Percentiles rank a stretch among this genome's conserved stretches.
phyloP scores from a whole-genome alignment of 2,888 invertebrate genomes.

The Caenorhabditis sulstoni region DNA sequence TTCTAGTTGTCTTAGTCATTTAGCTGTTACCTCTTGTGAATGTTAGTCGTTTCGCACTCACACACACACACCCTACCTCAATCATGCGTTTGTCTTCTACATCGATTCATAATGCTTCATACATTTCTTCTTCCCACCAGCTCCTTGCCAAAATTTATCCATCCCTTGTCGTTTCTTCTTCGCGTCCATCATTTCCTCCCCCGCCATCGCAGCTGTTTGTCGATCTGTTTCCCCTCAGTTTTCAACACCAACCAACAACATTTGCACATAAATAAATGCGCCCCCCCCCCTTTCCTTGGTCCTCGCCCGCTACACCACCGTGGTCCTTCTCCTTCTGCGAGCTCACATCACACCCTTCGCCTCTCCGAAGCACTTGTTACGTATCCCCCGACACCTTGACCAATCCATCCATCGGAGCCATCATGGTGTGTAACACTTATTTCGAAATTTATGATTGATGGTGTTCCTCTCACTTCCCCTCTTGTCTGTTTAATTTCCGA shows the following conservation, averaged over 20 bases:
- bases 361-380: conserved; percentile 51
- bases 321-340: not conserved
- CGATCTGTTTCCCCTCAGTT: conserved; percentile 8
- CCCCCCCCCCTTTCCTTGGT: conserved; percentile 23
- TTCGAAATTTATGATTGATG: conserved; percentile 59
- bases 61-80: conserved; percentile 32
- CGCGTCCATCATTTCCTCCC: not conserved
- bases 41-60: not conserved
- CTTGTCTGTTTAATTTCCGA: conserved; percentile 34
- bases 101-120: conserved; percentile 17
- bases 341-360: conserved; percentile 5
- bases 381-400: conserved; percentile 59
- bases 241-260: conserved; percentile 46
- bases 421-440: conserved; percentile 48
- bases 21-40: not conserved
- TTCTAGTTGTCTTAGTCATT: conserved; percentile 3
- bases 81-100: not conserved
- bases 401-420: conserved; percentile 23
- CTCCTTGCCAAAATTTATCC: conserved; percentile 26
- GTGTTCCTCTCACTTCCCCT: conserved; percentile 24
- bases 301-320: too few species aligned
- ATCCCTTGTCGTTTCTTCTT: not conserved
- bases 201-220: conserved; percentile 16
- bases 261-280: conserved; percentile 35
- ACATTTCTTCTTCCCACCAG: conserved; percentile 12